Conservation (phyloP, 1,140 invertebrate genomes). For the Meloidogyne floridensis region DNA sequence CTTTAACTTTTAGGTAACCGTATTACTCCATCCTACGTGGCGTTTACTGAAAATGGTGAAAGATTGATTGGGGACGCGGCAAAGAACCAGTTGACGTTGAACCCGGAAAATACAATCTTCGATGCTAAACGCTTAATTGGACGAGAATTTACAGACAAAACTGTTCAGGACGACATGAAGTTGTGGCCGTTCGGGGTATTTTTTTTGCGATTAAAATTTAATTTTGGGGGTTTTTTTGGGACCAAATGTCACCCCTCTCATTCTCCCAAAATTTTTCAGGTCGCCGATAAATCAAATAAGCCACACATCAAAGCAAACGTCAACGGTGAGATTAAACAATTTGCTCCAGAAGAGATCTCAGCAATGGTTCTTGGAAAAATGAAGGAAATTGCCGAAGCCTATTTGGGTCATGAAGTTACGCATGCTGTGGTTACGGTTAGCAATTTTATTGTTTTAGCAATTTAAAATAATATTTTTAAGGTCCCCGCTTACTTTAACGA, state of each 20-base stretch:
- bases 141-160: conserved; percentile 73
- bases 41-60: conserved; percentile 81
- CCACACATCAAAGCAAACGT: conserved; percentile 63
- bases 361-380: conserved; percentile 66
- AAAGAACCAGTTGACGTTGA: conserved; percentile 76
- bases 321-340: conserved; percentile 58
- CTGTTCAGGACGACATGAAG: conserved; percentile 78
- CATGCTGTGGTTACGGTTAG: conserved; percentile 68
- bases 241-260: background rate
- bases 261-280: conserved; percentile 39
- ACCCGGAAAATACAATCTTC: conserved; percentile 92
- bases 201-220: conserved; percentile 4
- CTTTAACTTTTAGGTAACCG: conserved; percentile 72
- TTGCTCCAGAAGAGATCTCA: conserved; percentile 66
- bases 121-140: conserved; percentile 73
- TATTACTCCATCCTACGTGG: conserved; percentile 85
- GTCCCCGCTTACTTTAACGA: conserved; percentile 67
- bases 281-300: conserved; percentile 64
- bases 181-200: conserved; percentile 75
- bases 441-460: too few species aligned
- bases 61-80: conserved; percentile 79
- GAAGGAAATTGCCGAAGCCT: conserved; percentile 66
- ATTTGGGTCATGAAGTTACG: conserved; percentile 64
- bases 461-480: too few species aligned
- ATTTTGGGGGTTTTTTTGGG: background rate